These are phyloP conservation scores for Syrrhaptes paradoxus DNA, from an alignment of 2,113 vertebrate genomes.

Conservation along the genomic window DNA sequence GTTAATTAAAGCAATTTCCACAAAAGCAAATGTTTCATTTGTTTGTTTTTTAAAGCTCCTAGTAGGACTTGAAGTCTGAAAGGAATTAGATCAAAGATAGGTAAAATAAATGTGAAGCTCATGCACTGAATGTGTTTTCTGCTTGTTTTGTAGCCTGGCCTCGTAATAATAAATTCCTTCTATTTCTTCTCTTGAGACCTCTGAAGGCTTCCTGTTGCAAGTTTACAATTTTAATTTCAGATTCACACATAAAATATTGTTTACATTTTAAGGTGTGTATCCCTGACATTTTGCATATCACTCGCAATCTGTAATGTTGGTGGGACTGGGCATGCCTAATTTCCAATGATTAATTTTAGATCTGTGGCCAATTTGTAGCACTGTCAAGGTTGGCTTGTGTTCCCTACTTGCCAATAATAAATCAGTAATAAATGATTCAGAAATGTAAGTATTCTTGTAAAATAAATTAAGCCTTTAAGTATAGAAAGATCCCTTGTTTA, in stretches of 20 bases:
- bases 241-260: neutral
- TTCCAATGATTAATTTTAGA: neutral
- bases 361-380: accelerated
- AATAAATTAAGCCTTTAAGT: neutral
- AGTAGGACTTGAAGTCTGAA: neutral
- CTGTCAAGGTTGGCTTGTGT: neutral
- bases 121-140: neutral
- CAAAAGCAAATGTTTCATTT: neutral
- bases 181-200: neutral
- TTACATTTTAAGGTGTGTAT: neutral
- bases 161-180: neutral
- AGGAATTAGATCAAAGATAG: neutral
- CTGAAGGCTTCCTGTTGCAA: neutral
- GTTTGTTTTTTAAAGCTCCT: neutral
- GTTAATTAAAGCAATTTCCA: neutral
- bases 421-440: neutral
- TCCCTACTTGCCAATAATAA: neutral
- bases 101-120: neutral
- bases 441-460: neutral
- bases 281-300: neutral
- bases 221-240: neutral
- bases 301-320: neutral
- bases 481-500: neutral
- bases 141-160: neutral
- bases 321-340: neutral